These are phyloP conservation scores for Anabas testudineus DNA, from an alignment of 2,797 vertebrate species.

Conservation along the genomic window DNA sequence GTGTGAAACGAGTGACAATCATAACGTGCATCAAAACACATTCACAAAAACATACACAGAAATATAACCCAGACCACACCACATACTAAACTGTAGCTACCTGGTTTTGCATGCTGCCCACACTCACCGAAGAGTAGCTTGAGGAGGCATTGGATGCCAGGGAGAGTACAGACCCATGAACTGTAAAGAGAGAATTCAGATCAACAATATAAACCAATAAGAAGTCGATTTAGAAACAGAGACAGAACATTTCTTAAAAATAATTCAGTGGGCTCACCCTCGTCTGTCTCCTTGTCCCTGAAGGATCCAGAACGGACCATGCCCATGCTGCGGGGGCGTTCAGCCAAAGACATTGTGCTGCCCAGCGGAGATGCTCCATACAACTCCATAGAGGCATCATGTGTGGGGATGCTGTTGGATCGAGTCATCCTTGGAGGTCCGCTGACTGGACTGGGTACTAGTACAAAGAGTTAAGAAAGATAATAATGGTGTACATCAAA, in stretches of 20 bases:
- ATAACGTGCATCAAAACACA: slow-evolving; percentile 25
- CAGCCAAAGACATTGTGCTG: slow-evolving; percentile 94
- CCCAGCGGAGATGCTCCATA: slow-evolving; percentile 91
- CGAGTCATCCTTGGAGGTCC: slow-evolving; percentile 92
- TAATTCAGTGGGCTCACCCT: slow-evolving; percentile 84
- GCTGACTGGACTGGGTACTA: slow-evolving; percentile 84
- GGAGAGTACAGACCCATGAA: slow-evolving; percentile 95
- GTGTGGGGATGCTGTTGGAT: slow-evolving; percentile 98
- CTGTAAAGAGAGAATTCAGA: slow-evolving; percentile 78
- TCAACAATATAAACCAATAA: slow-evolving; percentile 45
- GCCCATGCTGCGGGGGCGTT: slow-evolving; percentile 94
- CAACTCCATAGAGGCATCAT: slow-evolving; percentile 92
- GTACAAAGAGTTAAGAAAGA: slow-evolving; percentile 54
- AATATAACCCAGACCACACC: slow-evolving; percentile 7
- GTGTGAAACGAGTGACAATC: slow-evolving; percentile 37
- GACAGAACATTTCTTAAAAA: not conserved
- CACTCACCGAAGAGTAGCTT: slow-evolving; percentile 95
- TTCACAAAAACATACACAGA: slow-evolving; percentile 22
- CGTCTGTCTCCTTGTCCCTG: slow-evolving; percentile 90
- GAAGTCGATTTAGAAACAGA: not conserved
- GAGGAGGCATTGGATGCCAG: slow-evolving; percentile 97
- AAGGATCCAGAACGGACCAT: slow-evolving; percentile 96
- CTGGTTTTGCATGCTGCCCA: slow-evolving; percentile 64
- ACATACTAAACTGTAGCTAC: slow-evolving; percentile 57
- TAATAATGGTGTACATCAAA: not conserved